Percentiles rank a stretch among this genome's conserved stretches.
These are phyloP conservation scores for Crenichthys baileyi DNA, from an alignment of 2,797 vertebrate species.

Conservation along the genomic window DNA sequence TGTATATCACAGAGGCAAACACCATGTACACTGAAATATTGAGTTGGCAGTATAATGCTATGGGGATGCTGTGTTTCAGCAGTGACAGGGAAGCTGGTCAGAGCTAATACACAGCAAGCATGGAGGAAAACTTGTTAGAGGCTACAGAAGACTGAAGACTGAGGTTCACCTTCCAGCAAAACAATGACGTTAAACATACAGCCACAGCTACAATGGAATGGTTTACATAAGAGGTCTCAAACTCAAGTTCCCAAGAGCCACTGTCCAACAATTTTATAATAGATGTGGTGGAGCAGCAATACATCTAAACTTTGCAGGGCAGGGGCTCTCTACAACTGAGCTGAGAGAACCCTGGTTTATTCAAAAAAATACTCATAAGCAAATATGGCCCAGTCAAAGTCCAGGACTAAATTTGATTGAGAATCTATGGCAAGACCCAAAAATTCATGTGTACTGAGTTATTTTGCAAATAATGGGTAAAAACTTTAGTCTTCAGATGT, in stretches of 20 bases:
- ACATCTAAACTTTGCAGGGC: not conserved
- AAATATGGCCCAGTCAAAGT: not conserved
- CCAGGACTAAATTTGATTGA: not conserved
- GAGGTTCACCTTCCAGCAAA: not conserved
- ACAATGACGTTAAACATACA: not conserved
- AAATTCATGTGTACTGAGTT: not conserved
- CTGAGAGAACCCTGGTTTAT: not conserved
- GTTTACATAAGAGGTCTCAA: not conserved
- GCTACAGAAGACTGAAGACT: not conserved
- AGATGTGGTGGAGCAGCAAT: not conserved
- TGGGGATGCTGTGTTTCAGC: not conserved
- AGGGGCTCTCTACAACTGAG: not conserved
- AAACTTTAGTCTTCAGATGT: not conserved
- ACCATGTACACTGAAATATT: too few relatives aligned
- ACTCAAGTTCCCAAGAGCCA: not conserved
- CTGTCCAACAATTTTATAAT: not conserved
- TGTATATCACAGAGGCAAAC: too few relatives aligned
- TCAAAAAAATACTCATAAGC: too few relatives aligned
- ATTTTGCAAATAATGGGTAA: not conserved
- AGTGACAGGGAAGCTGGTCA: not conserved
- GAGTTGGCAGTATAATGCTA: too few relatives aligned
- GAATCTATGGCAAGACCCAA: not conserved
- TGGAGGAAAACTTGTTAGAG: not conserved
- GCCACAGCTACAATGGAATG: not conserved
- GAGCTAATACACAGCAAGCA: not conserved